A percentile compares a stretch with the other conserved stretches of the same genome.
Evolutionary conservation across 2,797 vertebrate species (phyloP).

Genomic region (Cyclopterus lumpus): DNA sequence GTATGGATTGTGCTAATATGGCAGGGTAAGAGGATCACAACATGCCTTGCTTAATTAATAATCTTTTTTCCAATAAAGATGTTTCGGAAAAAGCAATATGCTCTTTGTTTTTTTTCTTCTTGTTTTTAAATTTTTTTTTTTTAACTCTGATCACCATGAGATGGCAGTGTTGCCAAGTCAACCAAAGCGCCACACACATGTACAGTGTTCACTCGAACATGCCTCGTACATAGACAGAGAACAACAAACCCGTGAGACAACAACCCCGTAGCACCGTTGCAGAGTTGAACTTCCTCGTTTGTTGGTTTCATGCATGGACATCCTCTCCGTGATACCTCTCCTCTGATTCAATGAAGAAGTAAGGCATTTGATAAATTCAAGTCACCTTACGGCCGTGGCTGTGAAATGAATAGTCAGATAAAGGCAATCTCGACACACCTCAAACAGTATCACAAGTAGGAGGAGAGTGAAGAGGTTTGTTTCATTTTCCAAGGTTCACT

Average conservation of each 20-base stretch:
- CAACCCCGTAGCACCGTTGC: neutral
- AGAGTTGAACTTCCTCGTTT: constrained; percentile 2
- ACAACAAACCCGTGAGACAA: constrained; percentile 4
- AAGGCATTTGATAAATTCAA: constrained; percentile 12
- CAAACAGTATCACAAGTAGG: constrained; percentile 35
- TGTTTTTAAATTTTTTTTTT: constrained; percentile 5
- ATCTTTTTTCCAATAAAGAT: constrained; percentile 45
- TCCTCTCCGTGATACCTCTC: neutral
- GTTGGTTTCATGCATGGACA: constrained; percentile 1
- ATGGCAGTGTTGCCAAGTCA: constrained; percentile 86
- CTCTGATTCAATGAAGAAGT: neutral
- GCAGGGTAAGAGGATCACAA: constrained; percentile 4
- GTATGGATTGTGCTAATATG: constrained; percentile 4
- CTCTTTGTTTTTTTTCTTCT: constrained; percentile 25
- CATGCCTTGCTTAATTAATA: constrained; percentile 29
- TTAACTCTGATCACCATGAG: constrained; percentile 72
- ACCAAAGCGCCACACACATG: constrained; percentile 36
- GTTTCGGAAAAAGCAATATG: constrained; percentile 2
- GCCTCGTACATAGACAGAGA: constrained; percentile 24
- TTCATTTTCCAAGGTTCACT: constrained; percentile 57
- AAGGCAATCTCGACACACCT: constrained; percentile 37
- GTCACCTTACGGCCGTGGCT: constrained; percentile 22
- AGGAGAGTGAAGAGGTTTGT: constrained; percentile 46
- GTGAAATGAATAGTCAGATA: constrained; percentile 47
- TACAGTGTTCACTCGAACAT: constrained; percentile 44